These are phyloP conservation scores for Melanostoma mellinum DNA, from an alignment of 2,888 invertebrate genomes.

Conservation along the genomic window DNA sequence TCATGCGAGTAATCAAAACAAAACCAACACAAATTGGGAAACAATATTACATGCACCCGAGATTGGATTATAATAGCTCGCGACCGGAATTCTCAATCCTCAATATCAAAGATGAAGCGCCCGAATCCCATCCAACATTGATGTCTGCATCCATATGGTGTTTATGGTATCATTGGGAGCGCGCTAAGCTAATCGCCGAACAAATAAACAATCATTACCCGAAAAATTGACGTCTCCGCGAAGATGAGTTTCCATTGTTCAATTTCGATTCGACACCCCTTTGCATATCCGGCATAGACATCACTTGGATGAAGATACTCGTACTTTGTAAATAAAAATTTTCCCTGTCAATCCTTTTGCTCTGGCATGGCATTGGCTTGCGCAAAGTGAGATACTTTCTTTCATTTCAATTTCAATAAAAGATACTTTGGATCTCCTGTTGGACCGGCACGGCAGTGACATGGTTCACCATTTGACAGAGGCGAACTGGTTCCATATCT, in stretches of 20 bases:
- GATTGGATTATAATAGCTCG: slow-evolving; percentile 68
- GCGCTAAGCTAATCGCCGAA: slow-evolving; percentile 66
- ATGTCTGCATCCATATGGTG: slow-evolving; percentile 68
- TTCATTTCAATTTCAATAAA: slow-evolving; percentile 61
- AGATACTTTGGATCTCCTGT: slow-evolving; percentile 44
- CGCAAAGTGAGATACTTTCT: slow-evolving; percentile 57
- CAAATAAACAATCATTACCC: slow-evolving; percentile 73
- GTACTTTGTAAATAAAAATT: slow-evolving; percentile 64
- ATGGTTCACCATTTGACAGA: slow-evolving; percentile 2
- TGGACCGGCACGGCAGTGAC: slow-evolving; percentile 26
- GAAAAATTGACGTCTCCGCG: slow-evolving; percentile 60
- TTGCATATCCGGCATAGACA: slow-evolving; percentile 20
- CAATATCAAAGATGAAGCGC: slow-evolving; percentile 58
- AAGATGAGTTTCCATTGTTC: slow-evolving; percentile 48
- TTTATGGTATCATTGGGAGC: slow-evolving; percentile 56
- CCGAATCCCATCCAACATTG: slow-evolving; percentile 9
- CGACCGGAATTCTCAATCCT: slow-evolving; percentile 64
- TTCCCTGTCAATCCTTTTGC: slow-evolving; percentile 54
- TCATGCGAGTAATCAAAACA: slow-evolving; percentile 52
- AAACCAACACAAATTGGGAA: slow-evolving; percentile 56
- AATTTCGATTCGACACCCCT: slow-evolving; percentile 37
- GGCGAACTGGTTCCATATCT: slow-evolving; percentile 57
- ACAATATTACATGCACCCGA: slow-evolving; percentile 45
- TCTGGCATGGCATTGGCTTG: background rate
- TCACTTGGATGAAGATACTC: slow-evolving; percentile 34